phyloP scores from a whole-genome alignment of 2,113 vertebrate species.

The Dasyornis broadbenti region DNA sequence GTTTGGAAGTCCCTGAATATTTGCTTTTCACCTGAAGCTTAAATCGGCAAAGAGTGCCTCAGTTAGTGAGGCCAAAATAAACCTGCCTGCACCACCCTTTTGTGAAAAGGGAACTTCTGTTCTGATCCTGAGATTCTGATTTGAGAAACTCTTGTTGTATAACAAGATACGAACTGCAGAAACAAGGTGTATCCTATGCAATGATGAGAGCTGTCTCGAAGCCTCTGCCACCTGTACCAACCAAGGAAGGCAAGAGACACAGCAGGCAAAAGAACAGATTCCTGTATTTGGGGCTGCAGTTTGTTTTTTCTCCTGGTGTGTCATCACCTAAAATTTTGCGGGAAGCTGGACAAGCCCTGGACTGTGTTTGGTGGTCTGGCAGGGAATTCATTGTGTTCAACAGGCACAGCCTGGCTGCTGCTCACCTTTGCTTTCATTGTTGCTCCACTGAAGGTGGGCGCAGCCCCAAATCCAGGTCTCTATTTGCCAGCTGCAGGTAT shows the following conservation, averaged over 20 bases:
- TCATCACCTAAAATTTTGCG: not conserved
- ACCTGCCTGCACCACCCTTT: not conserved
- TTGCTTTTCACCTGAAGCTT: slow-evolving; percentile 23
- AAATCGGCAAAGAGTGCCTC: not conserved
- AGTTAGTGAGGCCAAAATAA: not conserved
- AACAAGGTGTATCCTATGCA: not conserved
- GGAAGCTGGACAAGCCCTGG: not conserved
- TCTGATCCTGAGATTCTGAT: not conserved
- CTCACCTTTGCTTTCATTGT: not conserved
- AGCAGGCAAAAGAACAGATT: not conserved
- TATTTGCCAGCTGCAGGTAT: not conserved
- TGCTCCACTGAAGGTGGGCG: not conserved
- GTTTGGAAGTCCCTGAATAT: not conserved
- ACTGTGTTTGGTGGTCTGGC: not conserved
- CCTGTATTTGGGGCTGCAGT: not conserved
- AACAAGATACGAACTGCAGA: not conserved
- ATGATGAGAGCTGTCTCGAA: not conserved
- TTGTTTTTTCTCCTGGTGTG: not conserved
- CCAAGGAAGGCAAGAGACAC: not conserved
- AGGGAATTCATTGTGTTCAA: not conserved
- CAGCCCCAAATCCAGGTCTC: not conserved
- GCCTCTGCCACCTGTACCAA: not conserved
- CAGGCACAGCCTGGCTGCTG: accelerated
- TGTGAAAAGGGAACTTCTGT: not conserved
- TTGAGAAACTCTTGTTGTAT: not conserved